A percentile compares a stretch with the other conserved stretches of the same genome.
These are phyloP conservation scores for Pituophis catenifer DNA, from an alignment of 2,113 vertebrate species.

Conservation along the genomic window DNA sequence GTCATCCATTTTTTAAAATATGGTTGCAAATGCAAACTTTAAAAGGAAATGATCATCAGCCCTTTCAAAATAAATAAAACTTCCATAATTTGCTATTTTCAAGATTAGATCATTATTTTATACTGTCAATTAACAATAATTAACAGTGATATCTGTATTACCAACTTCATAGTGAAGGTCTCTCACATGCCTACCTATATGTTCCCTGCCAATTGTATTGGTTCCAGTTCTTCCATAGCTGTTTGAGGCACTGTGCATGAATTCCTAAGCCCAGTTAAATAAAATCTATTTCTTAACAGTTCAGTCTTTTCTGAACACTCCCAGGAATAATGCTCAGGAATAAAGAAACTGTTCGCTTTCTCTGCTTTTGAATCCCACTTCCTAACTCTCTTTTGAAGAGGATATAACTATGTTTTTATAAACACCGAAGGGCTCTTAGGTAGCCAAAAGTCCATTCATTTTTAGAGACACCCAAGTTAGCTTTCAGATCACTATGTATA, in stretches of 20 bases:
- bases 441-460: background rate
- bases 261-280: background rate
- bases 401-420: background rate
- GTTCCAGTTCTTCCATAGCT: background rate
- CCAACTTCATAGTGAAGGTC: background rate
- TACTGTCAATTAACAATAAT: background rate
- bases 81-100: background rate
- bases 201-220: background rate
- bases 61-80: background rate
- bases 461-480: background rate
- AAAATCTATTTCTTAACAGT: background rate
- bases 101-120: background rate
- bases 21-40: slow-evolving; percentile 1
- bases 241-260: background rate
- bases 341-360: background rate
- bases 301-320: background rate
- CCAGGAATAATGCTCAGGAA: background rate
- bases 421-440: background rate
- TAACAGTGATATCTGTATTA: background rate
- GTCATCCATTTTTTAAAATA: background rate
- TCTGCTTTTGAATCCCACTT: background rate
- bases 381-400: background rate
- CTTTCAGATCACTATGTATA: background rate
- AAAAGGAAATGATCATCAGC: background rate
- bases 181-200: background rate